Evolutionary conservation across 2,888 invertebrate genomes (phyloP), one percentile per base, ranked within the genome.

Genomic region (Diaperis boleti): DNA sequence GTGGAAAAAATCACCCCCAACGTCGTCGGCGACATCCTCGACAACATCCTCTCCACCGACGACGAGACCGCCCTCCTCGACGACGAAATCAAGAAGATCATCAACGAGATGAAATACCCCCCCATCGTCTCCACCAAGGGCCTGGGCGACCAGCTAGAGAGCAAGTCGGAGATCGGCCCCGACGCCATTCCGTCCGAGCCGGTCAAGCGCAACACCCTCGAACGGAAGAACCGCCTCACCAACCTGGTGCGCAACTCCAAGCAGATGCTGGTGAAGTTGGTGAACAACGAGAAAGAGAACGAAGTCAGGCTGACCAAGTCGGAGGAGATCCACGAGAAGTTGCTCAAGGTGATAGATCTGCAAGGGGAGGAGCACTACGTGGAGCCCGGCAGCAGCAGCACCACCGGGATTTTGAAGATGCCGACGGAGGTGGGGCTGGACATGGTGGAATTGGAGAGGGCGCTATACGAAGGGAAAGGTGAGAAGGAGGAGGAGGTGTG

Each of bases 181-280:
- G 69, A 69, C 52, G 50, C 68, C 11, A 47, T 52, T 10, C 15
- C 41, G 13, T 15, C 29, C 29, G 37, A 69, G 7, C 52, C 66
- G 4, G 18, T 59, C 0, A 69, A 64, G 44, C 71, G 73, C 41
- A 71, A 70, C 8, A 76, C 79, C 13, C 79, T 85, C 35, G 82
- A 82, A 18, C 74, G 86, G 81, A 79, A 84, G 79, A 77, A 74
- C 6, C 72, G 81, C 7, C 71, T 81, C 5, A 81, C 81, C 2
- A 80, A 81, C 68, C 65, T 81, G 20, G 78, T 81, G 7, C 79
- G 77, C 71, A 80, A 80, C 68, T 81, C 81, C 5, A 81, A 79
- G 56, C 77, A 78, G 50, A 60, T 76, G 7, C 47, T 74, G 7
- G 67, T 74, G 0, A 77, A 72, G 67, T 65, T 74, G 1, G 74